Evolutionary conservation across 2,797 vertebrate species (phyloP), one percentile per base, ranked within the genome.

Genomic region (Discoglossus pictus): DNA sequence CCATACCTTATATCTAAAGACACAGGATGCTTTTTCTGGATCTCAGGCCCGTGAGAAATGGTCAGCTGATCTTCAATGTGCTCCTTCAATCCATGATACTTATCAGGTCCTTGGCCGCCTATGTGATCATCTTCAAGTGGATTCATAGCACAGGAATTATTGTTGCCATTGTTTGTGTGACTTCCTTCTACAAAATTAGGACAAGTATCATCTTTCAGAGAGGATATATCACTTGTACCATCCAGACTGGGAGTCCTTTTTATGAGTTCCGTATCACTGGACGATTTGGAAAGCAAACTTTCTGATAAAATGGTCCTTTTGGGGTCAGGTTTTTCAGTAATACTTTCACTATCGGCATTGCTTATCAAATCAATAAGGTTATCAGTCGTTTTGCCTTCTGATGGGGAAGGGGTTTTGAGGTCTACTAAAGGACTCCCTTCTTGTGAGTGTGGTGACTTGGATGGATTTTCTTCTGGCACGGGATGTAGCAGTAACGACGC

Each of bases 401-500:
- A 78, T 1, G 92, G 91, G 0, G 91, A 83, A 61, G 93, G 88
- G 0, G 91, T 88, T 23, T 71, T 71, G 24, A 18, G 16, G 25
- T 35, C 53, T 1, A 81, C 88, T 46, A 82, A 0, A 0, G 90
- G 89, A 71, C 87, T 89, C 87, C 82, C 61, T 47, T 81, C 76
- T 71, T 83, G 82, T 31, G 75, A 79, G 68, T 63, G 68, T 15
- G 83, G 53, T 47, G 91, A 80, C 39, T 84, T 87, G 34, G 76
- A 75, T 7, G 78, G 61, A 70, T 88, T 90, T 47, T 86, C 70
- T 52, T 80, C 90, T 52, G 90, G 80, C 65, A 94, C 78, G 1
- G 97, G 97, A 73, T 94, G 94, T 43, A 99, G 82, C 25, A 99
- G 81, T 69, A 99, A 87, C 54, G 95, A 92, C 23, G 98, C 80